These are phyloP conservation scores for Myanophis thanlyinensis DNA, from an alignment of 2,113 vertebrate genomes.

Conservation along the genomic window DNA sequence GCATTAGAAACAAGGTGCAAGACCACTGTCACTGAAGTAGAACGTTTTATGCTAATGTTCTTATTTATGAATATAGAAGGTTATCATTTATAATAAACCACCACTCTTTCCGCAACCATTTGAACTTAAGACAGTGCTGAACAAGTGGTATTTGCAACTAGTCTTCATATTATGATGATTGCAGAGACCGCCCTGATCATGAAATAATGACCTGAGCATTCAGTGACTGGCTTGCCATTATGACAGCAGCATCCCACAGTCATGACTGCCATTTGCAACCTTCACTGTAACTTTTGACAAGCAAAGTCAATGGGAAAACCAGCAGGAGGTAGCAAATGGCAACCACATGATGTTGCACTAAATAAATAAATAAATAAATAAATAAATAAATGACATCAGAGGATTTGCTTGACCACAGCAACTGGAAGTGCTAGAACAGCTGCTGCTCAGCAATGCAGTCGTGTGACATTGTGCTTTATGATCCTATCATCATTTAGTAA, in stretches of 20 bases:
- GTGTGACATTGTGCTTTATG: neutral
- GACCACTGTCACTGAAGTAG: neutral
- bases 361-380: too few relatives aligned
- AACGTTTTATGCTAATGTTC: neutral
- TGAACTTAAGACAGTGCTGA: neutral
- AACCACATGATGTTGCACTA: neutral
- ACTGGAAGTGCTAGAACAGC: neutral
- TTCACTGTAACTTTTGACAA: neutral
- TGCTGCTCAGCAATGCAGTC: neutral
- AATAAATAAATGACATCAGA: neutral
- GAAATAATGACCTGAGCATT: neutral
- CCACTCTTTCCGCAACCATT: neutral
- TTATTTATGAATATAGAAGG: neutral
- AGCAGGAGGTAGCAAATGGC: neutral
- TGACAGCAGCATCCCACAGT: neutral
- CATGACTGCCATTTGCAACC: neutral
- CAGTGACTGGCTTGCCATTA: neutral
- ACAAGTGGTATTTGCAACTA: neutral
- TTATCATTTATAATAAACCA: neutral
- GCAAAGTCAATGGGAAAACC: neutral
- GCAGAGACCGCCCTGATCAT: neutral
- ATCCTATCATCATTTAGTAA: neutral
- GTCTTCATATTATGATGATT: neutral
- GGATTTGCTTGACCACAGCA: neutral
- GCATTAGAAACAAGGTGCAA: slow-evolving; percentile 23